Evolutionary conservation across 2,797 vertebrate species (phyloP), one percentile per base, ranked within the genome.

Genomic region (Phalanger gymnotis): DNA sequence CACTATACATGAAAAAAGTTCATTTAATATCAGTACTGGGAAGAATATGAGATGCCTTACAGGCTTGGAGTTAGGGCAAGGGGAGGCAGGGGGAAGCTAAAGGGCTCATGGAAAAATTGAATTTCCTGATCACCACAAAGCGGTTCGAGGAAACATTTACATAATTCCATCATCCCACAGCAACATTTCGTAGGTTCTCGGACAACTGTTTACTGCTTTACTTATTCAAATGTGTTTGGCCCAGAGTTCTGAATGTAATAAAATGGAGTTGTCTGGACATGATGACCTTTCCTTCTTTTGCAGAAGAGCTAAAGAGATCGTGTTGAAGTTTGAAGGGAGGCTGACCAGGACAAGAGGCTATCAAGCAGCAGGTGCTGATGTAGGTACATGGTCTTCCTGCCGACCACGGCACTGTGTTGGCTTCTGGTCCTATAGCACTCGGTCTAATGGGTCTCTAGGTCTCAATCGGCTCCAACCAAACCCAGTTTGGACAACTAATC

Each of bases 281-380:
- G 0, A 93, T 22, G 9, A 0, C 27, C n/a, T 28, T 34, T 25
- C 93, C 13, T 94, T 93, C 47, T 93, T 5, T 0, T 5, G 34
- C 98, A 99, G 99, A 93, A 99, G 99, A 96, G 99, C 99, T 0
- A 99, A 99, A 98, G 99, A 99, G 97, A 99, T 99, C 0, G 99
- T 99, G 87, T 98, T 99, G 92, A 99, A 99, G 98, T 99, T 99
- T 3, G 99, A 99, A 98, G 99, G 99, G 91, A 98, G 99, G 52
- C 98, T 99, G 96, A 99, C 99, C 2, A 99, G 99, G 97, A 99
- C 99, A 0, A 99, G 99, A 93, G 99, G 99, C 1, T 99, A 99
- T 98, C 99, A 99, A 97, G 99, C 99, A 0, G 99, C 99, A 10
- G 99, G 99, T 54, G 99, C 99, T 93, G 99, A 99, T 98, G 99